A percentile compares a stretch with the other conserved stretches of the same genome.
Conservation (phyloP, 2,113 vertebrate genomes). For the Motacilla tschutschensis region DNA sequence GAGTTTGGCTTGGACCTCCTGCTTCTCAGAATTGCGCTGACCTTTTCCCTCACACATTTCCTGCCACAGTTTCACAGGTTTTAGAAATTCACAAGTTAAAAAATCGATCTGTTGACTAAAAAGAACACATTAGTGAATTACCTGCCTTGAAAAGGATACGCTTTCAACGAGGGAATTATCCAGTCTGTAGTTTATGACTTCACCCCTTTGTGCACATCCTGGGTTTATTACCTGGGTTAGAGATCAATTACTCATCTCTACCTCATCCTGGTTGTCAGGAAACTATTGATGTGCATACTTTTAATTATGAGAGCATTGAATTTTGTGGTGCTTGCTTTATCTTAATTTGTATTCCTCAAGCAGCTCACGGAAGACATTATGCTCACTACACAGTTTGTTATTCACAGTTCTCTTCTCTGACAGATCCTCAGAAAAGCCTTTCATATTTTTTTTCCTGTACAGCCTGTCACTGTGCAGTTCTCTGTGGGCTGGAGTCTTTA, state of each 20-base stretch:
- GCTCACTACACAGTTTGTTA: slow-evolving; percentile 6
- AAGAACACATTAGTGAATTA: slow-evolving; percentile 5
- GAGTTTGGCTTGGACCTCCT: slow-evolving; percentile 16
- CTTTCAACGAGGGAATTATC: background rate
- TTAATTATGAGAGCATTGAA: slow-evolving; percentile 20
- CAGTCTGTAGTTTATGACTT: background rate
- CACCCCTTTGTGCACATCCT: background rate
- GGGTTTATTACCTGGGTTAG: slow-evolving; percentile 3
- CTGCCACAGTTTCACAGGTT: slow-evolving; percentile 17
- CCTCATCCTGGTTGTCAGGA: slow-evolving; percentile 30
- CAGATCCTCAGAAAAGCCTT: slow-evolving; percentile 35
- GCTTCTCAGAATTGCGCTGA: slow-evolving; percentile 12
- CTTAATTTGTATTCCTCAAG: slow-evolving; percentile 44
- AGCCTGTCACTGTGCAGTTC: slow-evolving; percentile 1
- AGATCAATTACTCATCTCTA: slow-evolving; percentile 21
- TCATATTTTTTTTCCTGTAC: background rate
- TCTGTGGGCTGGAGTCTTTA: background rate
- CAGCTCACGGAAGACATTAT: background rate
- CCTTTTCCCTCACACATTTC: slow-evolving; percentile 18
- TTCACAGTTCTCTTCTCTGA: background rate
- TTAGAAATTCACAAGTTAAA: slow-evolving; percentile 33
- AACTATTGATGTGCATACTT: slow-evolving; percentile 25
- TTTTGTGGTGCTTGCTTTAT: slow-evolving; percentile 6
- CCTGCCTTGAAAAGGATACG: background rate
- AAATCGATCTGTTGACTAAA: slow-evolving; percentile 20